Base-by-base conservation (phyloP, 1,140 invertebrate species). In the Chrysomallon squamiferum region DNA sequence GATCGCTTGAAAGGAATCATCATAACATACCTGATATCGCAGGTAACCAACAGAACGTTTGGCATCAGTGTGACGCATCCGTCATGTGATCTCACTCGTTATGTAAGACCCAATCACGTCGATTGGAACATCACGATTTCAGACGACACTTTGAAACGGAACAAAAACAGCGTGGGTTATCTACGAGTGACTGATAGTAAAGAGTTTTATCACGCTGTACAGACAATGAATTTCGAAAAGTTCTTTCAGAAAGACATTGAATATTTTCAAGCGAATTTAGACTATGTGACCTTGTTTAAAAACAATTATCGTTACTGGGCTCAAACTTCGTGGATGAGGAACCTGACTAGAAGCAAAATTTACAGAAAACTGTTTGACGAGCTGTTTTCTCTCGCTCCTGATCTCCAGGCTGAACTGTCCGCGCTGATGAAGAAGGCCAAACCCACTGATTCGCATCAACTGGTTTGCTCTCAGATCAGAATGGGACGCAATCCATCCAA, bases 1-100 rank as follows among this genome's bases (percentile, higher is more conserved):
- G 70, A 72, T 25, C 35, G 63, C 13, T 41, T 68, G 0, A 60
- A 62, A 18, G 70, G 70, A 5, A 72, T 72, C 41, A 27, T 65
- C 3, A 56, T 59, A 9, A 47, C 41, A 2, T 72, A 65, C 47
- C 18, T 68, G 20, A 61, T 72, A n/a, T 60, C 70, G 22, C 62
- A 50, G 3, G n/a, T 63, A 18, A 72, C 66, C 1, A 29, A 54
- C n/a, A 58, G 70, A 29, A 57, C n/a, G 9, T 72, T 72, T 54
- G 57, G 57, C 38, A 62, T 63, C 15, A 35, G 62, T 5, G 66
- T 68, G 9, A 41, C 38, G 13, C 27, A n/a, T 1, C 9, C 41
- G 11, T 58, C 50, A 2, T 68, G 70, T 49, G 27, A 64, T 29
- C 33, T 68, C 1, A 33, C 49, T 25, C 18, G 33, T 3, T 62